Percentiles rank a stretch among this genome's conserved stretches.
These are phyloP conservation scores for Clepsis dumicolana DNA, from an alignment of 2,888 invertebrate genomes.

Conservation along the genomic window DNA sequence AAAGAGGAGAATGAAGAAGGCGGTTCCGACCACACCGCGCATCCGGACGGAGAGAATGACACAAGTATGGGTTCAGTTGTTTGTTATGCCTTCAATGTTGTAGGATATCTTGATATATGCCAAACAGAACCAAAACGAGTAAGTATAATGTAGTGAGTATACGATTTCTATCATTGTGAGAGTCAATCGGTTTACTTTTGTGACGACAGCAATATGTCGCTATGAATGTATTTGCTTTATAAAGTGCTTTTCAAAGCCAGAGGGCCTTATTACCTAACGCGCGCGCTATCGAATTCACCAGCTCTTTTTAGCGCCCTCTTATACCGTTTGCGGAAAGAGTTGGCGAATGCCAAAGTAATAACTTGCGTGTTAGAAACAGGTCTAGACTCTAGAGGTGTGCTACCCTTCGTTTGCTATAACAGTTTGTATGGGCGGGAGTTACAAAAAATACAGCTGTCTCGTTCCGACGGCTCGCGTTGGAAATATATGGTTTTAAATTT, in stretches of 20 bases:
- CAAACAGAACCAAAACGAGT: neutral
- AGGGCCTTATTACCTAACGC: neutral
- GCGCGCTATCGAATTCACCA: no score
- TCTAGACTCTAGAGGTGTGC: no score
- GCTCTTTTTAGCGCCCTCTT: no score
- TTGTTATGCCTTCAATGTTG: neutral
- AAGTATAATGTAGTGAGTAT: constrained; percentile 3
- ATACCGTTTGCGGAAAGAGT: no score
- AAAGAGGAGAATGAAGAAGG: constrained; percentile 83
- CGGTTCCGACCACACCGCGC: constrained; percentile 76
- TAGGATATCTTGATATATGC: constrained; percentile 1
- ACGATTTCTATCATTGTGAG: neutral
- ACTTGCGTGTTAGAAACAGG: no score
- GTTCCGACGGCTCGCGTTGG: no score
- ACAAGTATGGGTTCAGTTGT: constrained; percentile 63
- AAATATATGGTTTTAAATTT: no score
- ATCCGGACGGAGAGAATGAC: constrained; percentile 80
- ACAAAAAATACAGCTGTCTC: no score
- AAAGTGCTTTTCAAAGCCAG: neutral
- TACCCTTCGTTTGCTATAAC: no score
- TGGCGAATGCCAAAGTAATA: no score
- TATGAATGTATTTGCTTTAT: neutral
- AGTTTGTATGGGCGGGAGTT: no score
- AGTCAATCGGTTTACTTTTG: neutral
- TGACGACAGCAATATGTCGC: neutral